Conservation (phyloP, 2,113 vertebrate genomes). For the Dolichotis patagonum region DNA sequence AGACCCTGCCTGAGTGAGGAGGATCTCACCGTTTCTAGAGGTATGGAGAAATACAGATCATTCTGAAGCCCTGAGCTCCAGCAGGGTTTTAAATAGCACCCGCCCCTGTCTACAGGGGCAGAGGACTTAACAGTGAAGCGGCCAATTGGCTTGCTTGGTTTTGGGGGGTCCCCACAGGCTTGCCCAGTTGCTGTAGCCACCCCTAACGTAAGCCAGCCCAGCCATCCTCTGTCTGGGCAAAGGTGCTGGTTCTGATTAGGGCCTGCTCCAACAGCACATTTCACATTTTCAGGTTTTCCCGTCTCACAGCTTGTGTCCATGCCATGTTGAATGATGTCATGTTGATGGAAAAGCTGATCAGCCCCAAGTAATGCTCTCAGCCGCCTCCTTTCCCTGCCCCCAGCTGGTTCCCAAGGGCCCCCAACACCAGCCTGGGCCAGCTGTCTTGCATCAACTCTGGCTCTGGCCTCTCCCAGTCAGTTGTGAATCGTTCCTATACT, state of each 20-base stretch:
- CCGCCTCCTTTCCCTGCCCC: slow-evolving; percentile 48
- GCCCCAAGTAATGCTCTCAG: slow-evolving; percentile 55
- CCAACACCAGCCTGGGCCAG: slow-evolving; percentile 11
- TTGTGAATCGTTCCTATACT: slow-evolving; percentile 39
- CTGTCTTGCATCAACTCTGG: slow-evolving; percentile 52
- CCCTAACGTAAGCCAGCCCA: background rate
- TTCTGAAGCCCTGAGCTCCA: background rate
- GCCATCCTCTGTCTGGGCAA: background rate
- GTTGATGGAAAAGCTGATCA: slow-evolving; percentile 82
- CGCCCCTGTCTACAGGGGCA: background rate
- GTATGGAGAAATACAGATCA: background rate
- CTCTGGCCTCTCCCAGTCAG: background rate
- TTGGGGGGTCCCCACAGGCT: background rate
- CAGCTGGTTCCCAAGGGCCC: slow-evolving; percentile 40
- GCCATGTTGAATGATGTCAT: slow-evolving; percentile 84
- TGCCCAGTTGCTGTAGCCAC: background rate
- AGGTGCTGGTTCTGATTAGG: slow-evolving; percentile 77
- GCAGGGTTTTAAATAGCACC: background rate
- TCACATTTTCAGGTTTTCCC: slow-evolving; percentile 67
- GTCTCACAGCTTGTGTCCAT: slow-evolving; percentile 81
- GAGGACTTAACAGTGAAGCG: background rate
- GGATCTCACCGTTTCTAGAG: background rate
- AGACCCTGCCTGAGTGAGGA: background rate
- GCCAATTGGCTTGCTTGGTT: background rate
- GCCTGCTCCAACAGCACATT: background rate